Evolutionary conservation across 2,113 vertebrate species (phyloP).

Genomic region (Diadophis punctatus): DNA sequence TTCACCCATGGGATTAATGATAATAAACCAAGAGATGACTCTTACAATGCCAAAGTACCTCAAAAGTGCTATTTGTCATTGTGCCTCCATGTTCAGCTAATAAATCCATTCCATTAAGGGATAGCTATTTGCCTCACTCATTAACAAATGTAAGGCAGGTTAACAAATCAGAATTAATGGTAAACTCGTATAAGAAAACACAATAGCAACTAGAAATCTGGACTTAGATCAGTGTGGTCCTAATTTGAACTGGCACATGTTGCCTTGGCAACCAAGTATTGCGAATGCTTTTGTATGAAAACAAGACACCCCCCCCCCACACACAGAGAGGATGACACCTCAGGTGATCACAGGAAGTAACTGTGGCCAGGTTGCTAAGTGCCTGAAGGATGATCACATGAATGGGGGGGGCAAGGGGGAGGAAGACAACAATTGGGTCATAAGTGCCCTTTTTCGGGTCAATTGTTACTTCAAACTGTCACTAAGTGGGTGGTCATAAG

Average conservation of each 20-base stretch:
- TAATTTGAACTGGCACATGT: not conserved
- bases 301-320: not conserved
- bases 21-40: not conserved
- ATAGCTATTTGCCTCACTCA: not conserved
- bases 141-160: not conserved
- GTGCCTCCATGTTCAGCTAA: not conserved
- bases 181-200: not conserved
- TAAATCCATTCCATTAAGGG: not conserved
- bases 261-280: not conserved
- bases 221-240: not conserved
- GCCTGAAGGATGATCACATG: not conserved
- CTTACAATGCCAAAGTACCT: not conserved
- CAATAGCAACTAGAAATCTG: not conserved
- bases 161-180: not conserved
- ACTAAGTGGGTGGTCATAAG: not conserved
- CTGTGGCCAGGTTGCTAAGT: not conserved
- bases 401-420: too few relatives aligned
- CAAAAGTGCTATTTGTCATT: not conserved
- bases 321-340: too few relatives aligned
- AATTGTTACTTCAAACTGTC: not conserved
- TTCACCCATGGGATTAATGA: not conserved
- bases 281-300: not conserved
- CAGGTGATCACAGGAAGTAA: not conserved
- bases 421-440: not conserved
- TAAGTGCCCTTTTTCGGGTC: not conserved